A percentile compares a stretch with the other conserved stretches of the same genome.
Evolutionary conservation across 2,888 invertebrate genomes (phyloP).

Genomic region (Leptinotarsa peninsularis): DNA sequence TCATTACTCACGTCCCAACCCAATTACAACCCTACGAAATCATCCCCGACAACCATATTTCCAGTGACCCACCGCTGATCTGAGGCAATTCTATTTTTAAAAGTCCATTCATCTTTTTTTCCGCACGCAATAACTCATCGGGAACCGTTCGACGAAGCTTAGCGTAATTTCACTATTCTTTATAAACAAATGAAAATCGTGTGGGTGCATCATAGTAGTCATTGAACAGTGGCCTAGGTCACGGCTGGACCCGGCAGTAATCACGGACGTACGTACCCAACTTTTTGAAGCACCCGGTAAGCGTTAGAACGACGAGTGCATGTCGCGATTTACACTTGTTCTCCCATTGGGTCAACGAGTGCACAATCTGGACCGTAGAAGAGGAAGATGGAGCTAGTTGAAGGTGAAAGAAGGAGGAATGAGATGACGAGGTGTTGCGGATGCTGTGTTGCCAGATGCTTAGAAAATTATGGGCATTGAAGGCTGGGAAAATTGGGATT

Average conservation of each 20-base stretch:
- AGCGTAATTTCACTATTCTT: constrained; percentile 42
- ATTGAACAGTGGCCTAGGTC: constrained; percentile 62
- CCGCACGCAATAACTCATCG: constrained; percentile 17
- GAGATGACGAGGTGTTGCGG: constrained; percentile 19
- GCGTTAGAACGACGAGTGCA: constrained; percentile 22
- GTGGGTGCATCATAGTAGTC: constrained; percentile 59
- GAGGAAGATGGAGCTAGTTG: constrained; percentile 22
- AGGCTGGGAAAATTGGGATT: no score
- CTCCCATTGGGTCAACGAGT: constrained; percentile 47
- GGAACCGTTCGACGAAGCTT: constrained; percentile 27
- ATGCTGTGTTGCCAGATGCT: constrained; percentile 24
- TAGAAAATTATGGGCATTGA: not conserved
- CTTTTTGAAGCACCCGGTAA: constrained; percentile 2
- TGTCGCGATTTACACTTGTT: constrained; percentile 39
- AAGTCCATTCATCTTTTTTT: constrained; percentile 34
- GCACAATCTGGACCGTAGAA: constrained; percentile 37
- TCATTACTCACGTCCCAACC: not conserved
- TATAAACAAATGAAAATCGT: constrained; percentile 45
- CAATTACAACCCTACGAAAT: not conserved
- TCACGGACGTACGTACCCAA: constrained; percentile 24
- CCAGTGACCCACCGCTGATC: not conserved
- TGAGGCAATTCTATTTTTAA: constrained; percentile 9
- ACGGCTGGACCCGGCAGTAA: constrained; percentile 52
- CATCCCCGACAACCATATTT: not conserved
- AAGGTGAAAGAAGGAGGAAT: constrained; percentile 33